These are phyloP conservation scores for Conomelus anceps DNA, from an alignment of 2,888 invertebrate genomes.

Conservation along the genomic window DNA sequence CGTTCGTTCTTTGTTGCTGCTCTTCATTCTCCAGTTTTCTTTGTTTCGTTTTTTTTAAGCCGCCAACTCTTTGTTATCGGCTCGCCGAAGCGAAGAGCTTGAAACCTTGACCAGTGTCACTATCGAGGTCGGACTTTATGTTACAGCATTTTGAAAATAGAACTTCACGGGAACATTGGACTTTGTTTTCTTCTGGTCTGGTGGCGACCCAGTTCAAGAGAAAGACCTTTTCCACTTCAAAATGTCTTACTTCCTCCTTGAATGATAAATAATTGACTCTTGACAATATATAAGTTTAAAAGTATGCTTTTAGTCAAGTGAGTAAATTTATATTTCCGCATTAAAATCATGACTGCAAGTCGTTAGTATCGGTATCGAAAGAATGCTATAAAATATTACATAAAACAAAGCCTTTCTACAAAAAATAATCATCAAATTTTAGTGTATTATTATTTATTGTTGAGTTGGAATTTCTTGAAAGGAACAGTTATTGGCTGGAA, in stretches of 20 bases:
- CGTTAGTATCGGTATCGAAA: too few relatives aligned
- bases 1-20: not conserved
- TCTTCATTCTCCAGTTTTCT: not conserved
- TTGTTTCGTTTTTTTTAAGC: not conserved
- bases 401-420: too few relatives aligned
- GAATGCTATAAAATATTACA: too few relatives aligned
- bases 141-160: not conserved
- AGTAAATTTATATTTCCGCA: too few relatives aligned
- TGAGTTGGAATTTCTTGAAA: too few relatives aligned
- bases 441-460: too few relatives aligned
- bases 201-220: too few relatives aligned
- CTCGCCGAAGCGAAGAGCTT: not conserved
- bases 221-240: not conserved
- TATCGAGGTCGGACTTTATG: not conserved
- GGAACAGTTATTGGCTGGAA: too few relatives aligned
- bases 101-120: not conserved
- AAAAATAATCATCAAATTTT: too few relatives aligned
- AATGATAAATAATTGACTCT: not conserved
- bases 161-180: not conserved
- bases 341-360: too few relatives aligned
- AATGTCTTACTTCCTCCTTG: not conserved
- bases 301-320: too few relatives aligned
- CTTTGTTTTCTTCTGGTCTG: not conserved
- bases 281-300: too few relatives aligned
- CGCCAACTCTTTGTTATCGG: not conserved